Evolutionary conservation across 2,797 vertebrate genomes (phyloP).

Genomic region (Cuculus canorus): DNA sequence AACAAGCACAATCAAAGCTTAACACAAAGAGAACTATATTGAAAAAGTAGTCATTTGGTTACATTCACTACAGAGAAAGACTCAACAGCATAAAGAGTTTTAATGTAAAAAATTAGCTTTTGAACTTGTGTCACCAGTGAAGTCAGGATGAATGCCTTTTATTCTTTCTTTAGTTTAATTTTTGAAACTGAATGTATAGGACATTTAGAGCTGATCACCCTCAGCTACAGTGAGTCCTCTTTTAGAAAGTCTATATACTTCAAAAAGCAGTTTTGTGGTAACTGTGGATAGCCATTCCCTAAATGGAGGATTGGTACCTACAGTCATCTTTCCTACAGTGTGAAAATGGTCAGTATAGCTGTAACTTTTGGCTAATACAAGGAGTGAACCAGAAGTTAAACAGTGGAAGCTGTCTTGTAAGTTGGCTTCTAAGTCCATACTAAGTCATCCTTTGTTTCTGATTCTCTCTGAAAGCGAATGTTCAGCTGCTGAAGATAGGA

Average conservation of each 20-base stretch:
- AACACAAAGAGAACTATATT: not conserved
- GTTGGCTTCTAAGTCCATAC: not conserved
- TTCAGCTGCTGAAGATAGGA: not conserved
- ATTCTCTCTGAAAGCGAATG: not conserved
- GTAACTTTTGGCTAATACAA: not conserved
- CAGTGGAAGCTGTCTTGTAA: not conserved
- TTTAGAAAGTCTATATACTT: not conserved
- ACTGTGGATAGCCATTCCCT: not conserved
- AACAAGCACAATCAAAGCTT: not conserved
- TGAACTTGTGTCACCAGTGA: not conserved
- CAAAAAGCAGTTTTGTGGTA: not conserved
- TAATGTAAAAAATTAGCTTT: not conserved
- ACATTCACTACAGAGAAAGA: not conserved
- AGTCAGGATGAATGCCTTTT: not conserved
- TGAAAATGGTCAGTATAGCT: not conserved
- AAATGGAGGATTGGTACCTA: not conserved
- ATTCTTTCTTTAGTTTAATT: not conserved
- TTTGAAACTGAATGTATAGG: not conserved
- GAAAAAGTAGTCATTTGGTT: not conserved
- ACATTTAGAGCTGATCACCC: not conserved
- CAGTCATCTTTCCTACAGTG: not conserved
- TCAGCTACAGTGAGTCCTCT: not conserved
- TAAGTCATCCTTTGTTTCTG: not conserved
- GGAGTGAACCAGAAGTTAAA: not conserved
- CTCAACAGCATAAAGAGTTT: not conserved